Evolutionary conservation across 2,888 invertebrate species (phyloP), one percentile per base, ranked within the genome.

Genomic region (Eledona agricola): DNA sequence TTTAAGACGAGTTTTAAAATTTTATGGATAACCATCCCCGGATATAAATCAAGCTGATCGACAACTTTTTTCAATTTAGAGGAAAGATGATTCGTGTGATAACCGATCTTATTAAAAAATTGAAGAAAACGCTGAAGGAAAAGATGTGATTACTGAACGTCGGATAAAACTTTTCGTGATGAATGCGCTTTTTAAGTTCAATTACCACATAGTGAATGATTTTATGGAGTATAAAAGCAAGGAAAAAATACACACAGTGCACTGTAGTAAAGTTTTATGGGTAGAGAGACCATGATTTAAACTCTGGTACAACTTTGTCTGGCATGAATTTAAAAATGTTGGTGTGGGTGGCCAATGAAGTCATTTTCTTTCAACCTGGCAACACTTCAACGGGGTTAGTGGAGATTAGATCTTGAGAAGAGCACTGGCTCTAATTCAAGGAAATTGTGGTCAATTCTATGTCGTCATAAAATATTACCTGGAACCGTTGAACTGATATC

Each of bases 141-240:
- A n/a, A n/a, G n/a, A n/a, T n/a, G n/a, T n/a, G n/a, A n/a, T n/a
- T n/a, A n/a, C n/a, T n/a, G n/a, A n/a, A n/a, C n/a, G n/a, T n/a
- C n/a, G n/a, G n/a, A n/a, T n/a, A n/a, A n/a, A n/a, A n/a, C 6
- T 23, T n/a, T 6, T 23, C 23, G 17, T 9, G 17, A 40, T 1
- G 19, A 28, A 9, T 28, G 11, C 19, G 11, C 9, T 26, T 4
- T 28, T 26, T 26, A 15, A 28, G 19, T 28, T 26, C 40, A 40
- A 40, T 28, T 40, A 40, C 40, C 26, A 25, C 37, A 37, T 9
- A 6, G 11, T 17, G 40, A 40, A 40, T 28, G 40, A 16, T 40
- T 28, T 40, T 16, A 38, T 38, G 20, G 25, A 7, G 13, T 38
- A 38, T 38, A 38, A 38, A 38, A 25, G 15, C 17, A 6, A n/a